A percentile compares a stretch with the other conserved stretches of the same genome.
phyloP scores from a whole-genome alignment of 2,888 invertebrate genomes.

The Dicyrtoma fusca region DNA sequence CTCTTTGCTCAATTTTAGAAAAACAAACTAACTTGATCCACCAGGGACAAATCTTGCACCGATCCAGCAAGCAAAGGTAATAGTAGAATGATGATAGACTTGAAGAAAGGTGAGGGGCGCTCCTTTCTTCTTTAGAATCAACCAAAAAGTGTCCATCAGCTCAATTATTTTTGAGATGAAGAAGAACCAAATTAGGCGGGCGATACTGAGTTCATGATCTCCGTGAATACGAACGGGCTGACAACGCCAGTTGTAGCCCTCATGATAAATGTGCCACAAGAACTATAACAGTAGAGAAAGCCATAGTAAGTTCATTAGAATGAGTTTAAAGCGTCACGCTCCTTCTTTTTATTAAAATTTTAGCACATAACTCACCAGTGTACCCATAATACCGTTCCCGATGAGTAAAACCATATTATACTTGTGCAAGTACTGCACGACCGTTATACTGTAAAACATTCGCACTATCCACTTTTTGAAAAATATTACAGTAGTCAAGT shows the following conservation, averaged over 20 bases:
- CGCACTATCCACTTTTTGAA: conserved; percentile 33
- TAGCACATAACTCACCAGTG: conserved; percentile 42
- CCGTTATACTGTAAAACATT: conserved; percentile 30
- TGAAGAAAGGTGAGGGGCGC: conserved; percentile 55
- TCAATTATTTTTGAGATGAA: conserved; percentile 55
- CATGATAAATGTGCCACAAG: conserved; percentile 48
- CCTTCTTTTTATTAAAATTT: too few species aligned
- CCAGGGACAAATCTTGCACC: conserved; percentile 56
- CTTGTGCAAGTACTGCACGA: conserved; percentile 31
- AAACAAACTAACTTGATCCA: conserved; percentile 49
- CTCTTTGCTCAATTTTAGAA: not conserved
- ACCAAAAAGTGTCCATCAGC: conserved; percentile 52
- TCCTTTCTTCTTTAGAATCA: conserved; percentile 52
- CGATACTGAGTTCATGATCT: conserved; percentile 45
- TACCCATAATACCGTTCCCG: conserved; percentile 49
- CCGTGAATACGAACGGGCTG: conserved; percentile 44
- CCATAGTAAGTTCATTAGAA: not conserved
- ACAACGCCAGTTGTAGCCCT: conserved; percentile 48
- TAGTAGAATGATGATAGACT: conserved; percentile 56
- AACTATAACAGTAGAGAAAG: conserved; percentile 41
- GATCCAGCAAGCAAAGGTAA: conserved; percentile 55
- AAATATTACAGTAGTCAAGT: conserved; percentile 47
- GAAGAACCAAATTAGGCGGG: conserved; percentile 53
- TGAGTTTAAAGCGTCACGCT: not conserved
- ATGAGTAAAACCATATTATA: conserved; percentile 52